Percentiles rank a stretch among this genome's conserved stretches.
phyloP scores from a whole-genome alignment of 2,113 vertebrate genomes.

The Phalacrocorax aristotelis region DNA sequence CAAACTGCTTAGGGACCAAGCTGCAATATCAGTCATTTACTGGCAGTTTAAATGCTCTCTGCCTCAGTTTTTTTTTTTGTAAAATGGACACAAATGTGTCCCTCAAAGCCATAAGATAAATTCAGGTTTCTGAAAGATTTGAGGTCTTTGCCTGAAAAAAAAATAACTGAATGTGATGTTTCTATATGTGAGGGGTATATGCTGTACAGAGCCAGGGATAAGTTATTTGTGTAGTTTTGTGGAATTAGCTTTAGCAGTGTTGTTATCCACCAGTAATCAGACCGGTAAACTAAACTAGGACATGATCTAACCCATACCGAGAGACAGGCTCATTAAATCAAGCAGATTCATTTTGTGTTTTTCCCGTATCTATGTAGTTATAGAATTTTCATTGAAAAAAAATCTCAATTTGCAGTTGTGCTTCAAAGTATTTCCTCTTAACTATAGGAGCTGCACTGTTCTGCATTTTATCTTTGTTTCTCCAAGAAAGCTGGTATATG shows the following conservation, averaged over 20 bases:
- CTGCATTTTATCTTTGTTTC: neutral
- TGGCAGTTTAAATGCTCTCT: conserved; percentile 30
- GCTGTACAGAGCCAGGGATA: neutral
- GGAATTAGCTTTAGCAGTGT: neutral
- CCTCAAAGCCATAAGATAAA: neutral
- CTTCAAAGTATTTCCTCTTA: neutral
- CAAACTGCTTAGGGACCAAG: conserved; percentile 25
- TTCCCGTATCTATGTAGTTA: neutral
- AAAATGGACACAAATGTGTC: neutral
- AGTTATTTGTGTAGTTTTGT: neutral
- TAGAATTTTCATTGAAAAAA: neutral
- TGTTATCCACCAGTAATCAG: neutral
- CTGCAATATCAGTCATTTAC: conserved; percentile 41
- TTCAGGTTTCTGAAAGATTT: neutral
- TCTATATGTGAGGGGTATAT: neutral
- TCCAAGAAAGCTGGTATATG: neutral
- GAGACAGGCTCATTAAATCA: neutral
- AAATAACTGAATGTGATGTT: neutral
- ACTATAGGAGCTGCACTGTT: neutral
- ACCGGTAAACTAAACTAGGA: neutral
- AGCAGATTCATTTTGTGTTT: neutral
- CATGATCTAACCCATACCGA: neutral
- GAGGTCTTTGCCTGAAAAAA: neutral
- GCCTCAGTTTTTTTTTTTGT: neutral
- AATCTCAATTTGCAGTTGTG: neutral